A percentile compares a stretch with the other conserved stretches of the same genome.
These are phyloP conservation scores for Orchesella cincta DNA, from an alignment of 1,140 invertebrate species.

Conservation along the genomic window DNA sequence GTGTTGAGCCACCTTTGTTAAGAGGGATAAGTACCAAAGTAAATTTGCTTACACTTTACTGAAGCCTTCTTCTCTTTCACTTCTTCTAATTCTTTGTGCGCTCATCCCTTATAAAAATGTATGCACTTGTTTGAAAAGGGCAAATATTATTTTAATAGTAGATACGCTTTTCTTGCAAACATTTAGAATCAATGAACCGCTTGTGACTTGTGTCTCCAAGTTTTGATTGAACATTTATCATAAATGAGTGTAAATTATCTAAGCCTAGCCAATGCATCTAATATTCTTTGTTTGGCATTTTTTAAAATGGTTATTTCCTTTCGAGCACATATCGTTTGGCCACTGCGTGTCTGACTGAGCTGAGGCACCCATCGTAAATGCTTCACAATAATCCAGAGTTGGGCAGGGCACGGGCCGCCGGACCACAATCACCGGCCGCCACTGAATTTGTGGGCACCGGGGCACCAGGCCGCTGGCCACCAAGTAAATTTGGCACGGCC, in stretches of 20 bases:
- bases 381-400: not conserved
- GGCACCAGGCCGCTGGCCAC: no score
- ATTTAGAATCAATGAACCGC: not conserved
- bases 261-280: not conserved
- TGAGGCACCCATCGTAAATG: no score
- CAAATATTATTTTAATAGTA: no score
- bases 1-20: not conserved
- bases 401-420: no score
- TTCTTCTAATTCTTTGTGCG: not conserved
- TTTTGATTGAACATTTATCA: not conserved
- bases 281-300: not conserved
- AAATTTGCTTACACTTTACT: slow-evolving; percentile 7
- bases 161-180: not conserved
- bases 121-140: slow-evolving; percentile 3
- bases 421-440: no score
- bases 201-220: no score
- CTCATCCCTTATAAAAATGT: not conserved
- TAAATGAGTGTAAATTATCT: no score
- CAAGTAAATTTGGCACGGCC: no score
- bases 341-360: no score
- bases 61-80: not conserved
- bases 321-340: no score
- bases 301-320: not conserved
- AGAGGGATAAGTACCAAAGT: not conserved
- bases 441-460: no score